Conservation (phyloP, 2,888 invertebrate genomes). For the Nomada hirtipes region DNA sequence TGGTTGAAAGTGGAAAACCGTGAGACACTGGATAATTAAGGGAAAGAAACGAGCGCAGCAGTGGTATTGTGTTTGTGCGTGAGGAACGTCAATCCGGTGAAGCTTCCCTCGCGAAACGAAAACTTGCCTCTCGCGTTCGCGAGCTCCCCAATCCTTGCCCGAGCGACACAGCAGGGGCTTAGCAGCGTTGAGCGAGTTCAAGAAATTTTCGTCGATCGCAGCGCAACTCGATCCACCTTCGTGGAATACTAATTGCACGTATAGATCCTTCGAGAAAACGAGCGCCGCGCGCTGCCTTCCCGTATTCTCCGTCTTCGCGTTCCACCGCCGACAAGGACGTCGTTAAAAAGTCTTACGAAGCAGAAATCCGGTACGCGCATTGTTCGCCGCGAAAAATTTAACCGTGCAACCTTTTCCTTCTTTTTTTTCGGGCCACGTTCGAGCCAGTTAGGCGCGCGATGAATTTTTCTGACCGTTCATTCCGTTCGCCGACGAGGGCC, state of each 20-base stretch:
- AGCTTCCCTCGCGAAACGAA: conserved; percentile 8
- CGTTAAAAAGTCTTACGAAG: conserved; percentile 50
- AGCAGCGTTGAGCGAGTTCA: conserved; percentile 1
- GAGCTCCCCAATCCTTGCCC: conserved; percentile 48
- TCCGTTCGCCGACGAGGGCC: not conserved
- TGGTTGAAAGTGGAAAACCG: conserved; percentile 37
- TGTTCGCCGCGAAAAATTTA: conserved; percentile 30
- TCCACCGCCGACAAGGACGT: conserved; percentile 17
- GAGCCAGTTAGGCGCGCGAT: not conserved
- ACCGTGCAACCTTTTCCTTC: conserved; percentile 19
- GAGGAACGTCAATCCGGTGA: conserved; percentile 5
- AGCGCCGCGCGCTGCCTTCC: not conserved
- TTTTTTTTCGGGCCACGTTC: conserved; percentile 2
- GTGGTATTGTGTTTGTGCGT: not conserved
- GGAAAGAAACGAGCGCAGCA: conserved; percentile 57
- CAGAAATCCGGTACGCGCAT: conserved; percentile 48
- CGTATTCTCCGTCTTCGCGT: not conserved
- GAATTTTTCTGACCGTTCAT: not conserved
- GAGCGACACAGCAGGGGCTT: conserved; percentile 10
- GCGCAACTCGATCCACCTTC: conserved; percentile 52
- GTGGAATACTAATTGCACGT: conserved; percentile 62
- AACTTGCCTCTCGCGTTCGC: conserved; percentile 13
- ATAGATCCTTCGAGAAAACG: conserved; percentile 27
- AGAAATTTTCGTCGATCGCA: conserved; percentile 56
- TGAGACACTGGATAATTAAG: conserved; percentile 67